Evolutionary conservation across 2,888 invertebrate species (phyloP).

Genomic region (Nowickia ferox): DNA sequence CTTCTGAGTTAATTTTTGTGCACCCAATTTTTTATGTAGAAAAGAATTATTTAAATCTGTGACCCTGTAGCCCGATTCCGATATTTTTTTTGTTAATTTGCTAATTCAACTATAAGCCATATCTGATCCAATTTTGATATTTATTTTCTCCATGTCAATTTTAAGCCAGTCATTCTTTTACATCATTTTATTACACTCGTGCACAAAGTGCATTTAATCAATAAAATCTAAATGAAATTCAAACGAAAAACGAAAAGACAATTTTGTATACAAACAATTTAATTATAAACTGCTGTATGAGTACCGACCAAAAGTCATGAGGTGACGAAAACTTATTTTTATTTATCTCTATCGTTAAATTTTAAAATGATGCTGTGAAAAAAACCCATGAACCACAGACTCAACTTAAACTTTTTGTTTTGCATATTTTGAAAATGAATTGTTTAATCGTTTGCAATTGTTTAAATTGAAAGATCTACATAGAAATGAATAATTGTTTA

Average conservation of each 20-base stretch:
- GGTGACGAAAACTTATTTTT: not conserved
- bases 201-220: slow-evolving; percentile 3
- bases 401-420: slow-evolving; percentile 11
- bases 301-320: slow-evolving; percentile 2
- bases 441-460: slow-evolving; percentile 27
- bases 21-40: no score
- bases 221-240: slow-evolving; percentile 3
- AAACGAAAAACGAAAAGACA: slow-evolving; percentile 15
- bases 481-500: slow-evolving; percentile 5
- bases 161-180: not conserved
- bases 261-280: slow-evolving; percentile 1
- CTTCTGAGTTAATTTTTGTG: no score
- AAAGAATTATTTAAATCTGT: no score
- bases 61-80: no score
- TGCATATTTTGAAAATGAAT: slow-evolving; percentile 6
- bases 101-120: no score
- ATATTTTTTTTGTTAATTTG: no score
- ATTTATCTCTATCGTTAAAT: slow-evolving; percentile 3
- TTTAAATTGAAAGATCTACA: slow-evolving; percentile 11
- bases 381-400: slow-evolving; percentile 17
- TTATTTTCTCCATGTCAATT: slow-evolving; percentile 1
- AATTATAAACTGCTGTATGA: slow-evolving; percentile 4
- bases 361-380: slow-evolving; percentile 24
- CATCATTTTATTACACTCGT: not conserved
- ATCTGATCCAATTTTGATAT: not conserved